phyloP scores from a whole-genome alignment of 1,140 invertebrate species.

The Drosophila simulans region DNA sequence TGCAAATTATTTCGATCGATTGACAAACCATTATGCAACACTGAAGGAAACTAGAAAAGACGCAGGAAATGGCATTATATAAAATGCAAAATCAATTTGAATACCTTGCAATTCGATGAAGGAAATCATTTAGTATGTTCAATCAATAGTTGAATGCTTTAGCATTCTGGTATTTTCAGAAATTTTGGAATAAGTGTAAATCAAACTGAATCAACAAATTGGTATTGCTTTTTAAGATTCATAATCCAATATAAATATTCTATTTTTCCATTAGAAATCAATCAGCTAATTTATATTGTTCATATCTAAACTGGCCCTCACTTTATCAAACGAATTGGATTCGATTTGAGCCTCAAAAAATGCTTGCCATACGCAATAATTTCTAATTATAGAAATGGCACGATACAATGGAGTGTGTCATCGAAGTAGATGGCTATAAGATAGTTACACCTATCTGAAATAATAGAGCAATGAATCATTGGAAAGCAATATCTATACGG shows the following conservation, averaged over 20 bases:
- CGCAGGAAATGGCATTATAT: not conserved
- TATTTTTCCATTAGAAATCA: not conserved
- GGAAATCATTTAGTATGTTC: too few relatives aligned
- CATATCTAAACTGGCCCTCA: not conserved
- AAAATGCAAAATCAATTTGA: conserved; percentile 1
- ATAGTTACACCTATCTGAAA: conserved; percentile 8
- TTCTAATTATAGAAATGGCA: conserved; percentile 41
- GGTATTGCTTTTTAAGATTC: not conserved
- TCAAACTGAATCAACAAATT: too few relatives aligned
- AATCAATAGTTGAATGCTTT: too few relatives aligned
- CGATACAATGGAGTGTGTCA: conserved; percentile 22
- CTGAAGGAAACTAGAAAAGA: conserved; percentile 35
- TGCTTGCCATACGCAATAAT: conserved; percentile 24
- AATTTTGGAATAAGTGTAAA: too few relatives aligned
- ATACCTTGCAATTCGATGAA: not conserved
- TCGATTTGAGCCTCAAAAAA: conserved; percentile 8
- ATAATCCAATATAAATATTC: not conserved
- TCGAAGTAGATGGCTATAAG: conserved; percentile 18
- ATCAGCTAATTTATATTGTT: not conserved
- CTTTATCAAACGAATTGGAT: conserved; percentile 18
- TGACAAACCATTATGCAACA: conserved; percentile 46
- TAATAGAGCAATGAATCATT: conserved; percentile 16
- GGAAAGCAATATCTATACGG: not conserved
- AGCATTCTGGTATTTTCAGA: too few relatives aligned
- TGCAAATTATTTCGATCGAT: conserved; percentile 42